These are phyloP conservation scores for Gymnoscopelus microlampas DNA, from an alignment of 2,797 vertebrate species.

Conservation along the genomic window DNA sequence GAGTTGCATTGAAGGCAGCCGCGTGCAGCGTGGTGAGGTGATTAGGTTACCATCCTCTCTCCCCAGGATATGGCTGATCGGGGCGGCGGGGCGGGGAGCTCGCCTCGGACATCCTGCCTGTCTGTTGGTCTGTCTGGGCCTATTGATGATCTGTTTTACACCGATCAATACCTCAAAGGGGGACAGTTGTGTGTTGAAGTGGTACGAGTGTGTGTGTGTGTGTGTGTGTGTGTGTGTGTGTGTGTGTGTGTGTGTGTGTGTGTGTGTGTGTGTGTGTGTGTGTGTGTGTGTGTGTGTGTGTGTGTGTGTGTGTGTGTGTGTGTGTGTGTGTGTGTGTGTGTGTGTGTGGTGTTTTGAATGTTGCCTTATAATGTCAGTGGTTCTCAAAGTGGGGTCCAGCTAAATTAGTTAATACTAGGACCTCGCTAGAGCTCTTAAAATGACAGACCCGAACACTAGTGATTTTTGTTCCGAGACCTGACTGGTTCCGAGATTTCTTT, in stretches of 20 bases:
- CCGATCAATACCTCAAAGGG: constrained; percentile 53
- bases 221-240: not conserved
- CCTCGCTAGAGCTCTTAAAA: no score
- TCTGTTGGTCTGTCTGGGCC: constrained; percentile 54
- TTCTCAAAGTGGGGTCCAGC: no score
- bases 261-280: not conserved
- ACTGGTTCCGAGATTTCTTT: no score
- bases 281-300: not conserved
- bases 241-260: not conserved
- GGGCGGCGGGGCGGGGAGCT: constrained; percentile 36
- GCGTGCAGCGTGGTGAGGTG: constrained; percentile 2
- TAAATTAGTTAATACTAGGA: no score
- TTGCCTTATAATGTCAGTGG: no score
- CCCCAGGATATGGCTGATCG: constrained; percentile 32
- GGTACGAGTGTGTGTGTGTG: not conserved
- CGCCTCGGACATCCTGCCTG: constrained; percentile 54
- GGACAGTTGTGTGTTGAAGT: constrained; percentile 29
- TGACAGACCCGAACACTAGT: no score
- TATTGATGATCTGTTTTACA: constrained; percentile 61
- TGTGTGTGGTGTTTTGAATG: no score
- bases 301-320: no score
- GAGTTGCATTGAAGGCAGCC: not conserved
- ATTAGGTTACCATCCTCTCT: constrained; percentile 48
- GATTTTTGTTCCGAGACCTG: no score
- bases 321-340: no score